phyloP scores from a whole-genome alignment of 2,797 vertebrate genomes.

The Morelia viridis region DNA sequence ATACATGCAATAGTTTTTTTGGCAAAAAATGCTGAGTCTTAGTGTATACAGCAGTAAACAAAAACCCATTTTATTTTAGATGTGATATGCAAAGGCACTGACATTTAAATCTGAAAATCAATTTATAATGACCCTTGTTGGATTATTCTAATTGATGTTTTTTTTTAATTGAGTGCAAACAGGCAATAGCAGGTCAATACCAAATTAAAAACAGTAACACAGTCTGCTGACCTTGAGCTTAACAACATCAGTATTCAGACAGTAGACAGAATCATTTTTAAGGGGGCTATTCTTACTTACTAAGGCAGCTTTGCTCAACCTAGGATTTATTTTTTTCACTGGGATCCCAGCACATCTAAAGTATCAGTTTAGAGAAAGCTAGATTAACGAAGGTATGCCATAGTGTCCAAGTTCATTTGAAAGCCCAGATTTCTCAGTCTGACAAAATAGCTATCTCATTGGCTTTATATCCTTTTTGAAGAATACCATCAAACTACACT shows the following conservation, averaged over 20 bases:
- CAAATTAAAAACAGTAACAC: slow-evolving; percentile 18
- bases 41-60: background rate
- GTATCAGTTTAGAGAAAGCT: background rate
- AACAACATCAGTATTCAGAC: slow-evolving; percentile 14
- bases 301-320: background rate
- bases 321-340: background rate
- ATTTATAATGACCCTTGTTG: slow-evolving; percentile 22
- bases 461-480: background rate
- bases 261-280: background rate
- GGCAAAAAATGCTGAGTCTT: slow-evolving; percentile 6
- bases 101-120: slow-evolving; percentile 34
- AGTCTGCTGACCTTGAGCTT: slow-evolving; percentile 17
- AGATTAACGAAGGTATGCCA: background rate
- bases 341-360: background rate
- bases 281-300: background rate
- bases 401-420: background rate
- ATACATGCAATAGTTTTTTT: background rate
- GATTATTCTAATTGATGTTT: slow-evolving; percentile 22
- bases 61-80: background rate
- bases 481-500: background rate
- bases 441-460: background rate
- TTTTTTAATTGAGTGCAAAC: slow-evolving; percentile 10
- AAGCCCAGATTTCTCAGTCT: background rate
- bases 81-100: background rate
- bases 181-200: slow-evolving; percentile 13